These are phyloP conservation scores for Catocala nupta DNA, from an alignment of 2,888 invertebrate species.

Conservation along the genomic window DNA sequence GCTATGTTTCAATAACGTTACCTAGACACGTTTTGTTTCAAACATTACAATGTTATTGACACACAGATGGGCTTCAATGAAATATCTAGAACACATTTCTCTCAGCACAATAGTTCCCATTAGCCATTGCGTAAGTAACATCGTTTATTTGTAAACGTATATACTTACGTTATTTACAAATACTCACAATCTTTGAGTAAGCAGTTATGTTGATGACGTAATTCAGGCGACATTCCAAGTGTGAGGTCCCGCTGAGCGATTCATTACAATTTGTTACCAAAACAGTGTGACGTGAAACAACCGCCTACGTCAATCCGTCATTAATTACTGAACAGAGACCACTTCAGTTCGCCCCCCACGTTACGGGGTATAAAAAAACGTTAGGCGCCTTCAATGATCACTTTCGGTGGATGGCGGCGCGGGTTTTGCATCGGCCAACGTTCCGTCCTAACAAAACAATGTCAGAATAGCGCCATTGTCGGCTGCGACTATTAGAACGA, in stretches of 20 bases:
- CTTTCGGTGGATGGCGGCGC: conserved; percentile 58
- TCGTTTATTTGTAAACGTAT: conserved; percentile 3
- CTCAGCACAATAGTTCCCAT: conserved; percentile 6
- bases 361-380: conserved; percentile 64
- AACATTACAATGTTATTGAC: neutral
- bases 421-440: conserved; percentile 75
- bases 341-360: conserved; percentile 82
- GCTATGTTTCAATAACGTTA: neutral
- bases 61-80: conserved; percentile 5
- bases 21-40: neutral
- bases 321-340: conserved; percentile 78
- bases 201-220: conserved; percentile 65
- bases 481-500: conserved; percentile 81
- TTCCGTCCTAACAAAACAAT: conserved; percentile 81
- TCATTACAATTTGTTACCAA: conserved; percentile 83
- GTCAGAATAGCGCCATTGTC: conserved; percentile 72
- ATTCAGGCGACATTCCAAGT: conserved; percentile 75
- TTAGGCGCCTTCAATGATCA: conserved; percentile 64
- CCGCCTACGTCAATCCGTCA: conserved; percentile 76
- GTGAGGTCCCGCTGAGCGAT: conserved; percentile 79
- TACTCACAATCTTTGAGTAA: neutral
- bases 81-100: conserved; percentile 9
- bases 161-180: conserved; percentile 7
- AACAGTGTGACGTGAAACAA: conserved; percentile 81
- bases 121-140: conserved; percentile 2